Conservation (phyloP, 2,888 invertebrate species). For the Macaria notata region DNA sequence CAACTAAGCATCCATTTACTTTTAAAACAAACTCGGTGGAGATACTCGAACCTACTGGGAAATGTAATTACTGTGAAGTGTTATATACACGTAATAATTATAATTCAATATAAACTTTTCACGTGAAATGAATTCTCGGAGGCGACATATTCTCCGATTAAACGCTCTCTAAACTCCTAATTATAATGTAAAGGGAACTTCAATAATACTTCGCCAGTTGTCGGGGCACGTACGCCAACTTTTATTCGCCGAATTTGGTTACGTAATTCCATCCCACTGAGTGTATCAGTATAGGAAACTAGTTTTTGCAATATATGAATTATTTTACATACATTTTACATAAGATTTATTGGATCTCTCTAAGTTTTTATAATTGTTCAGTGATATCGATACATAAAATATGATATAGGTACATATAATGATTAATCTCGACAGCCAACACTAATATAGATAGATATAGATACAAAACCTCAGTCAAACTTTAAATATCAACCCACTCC, state of each 20-base stretch:
- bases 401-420: too few relatives aligned
- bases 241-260: slow-evolving; percentile 72
- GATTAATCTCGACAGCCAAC: too few relatives aligned
- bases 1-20: slow-evolving; percentile 2
- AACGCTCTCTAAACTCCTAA: slow-evolving; percentile 61
- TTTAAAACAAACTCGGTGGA: slow-evolving; percentile 1
- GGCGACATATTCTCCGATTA: slow-evolving; percentile 56
- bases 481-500: too few relatives aligned
- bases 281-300: slow-evolving; percentile 9
- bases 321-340: too few relatives aligned
- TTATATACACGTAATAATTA: slow-evolving; percentile 34
- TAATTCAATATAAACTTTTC: slow-evolving; percentile 46
- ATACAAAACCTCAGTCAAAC: too few relatives aligned
- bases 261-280: slow-evolving; percentile 68
- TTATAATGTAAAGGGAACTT: slow-evolving; percentile 62
- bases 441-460: too few relatives aligned
- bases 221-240: slow-evolving; percentile 69
- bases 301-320: too few relatives aligned
- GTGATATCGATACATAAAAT: too few relatives aligned
- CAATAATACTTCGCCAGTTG: slow-evolving; percentile 66
- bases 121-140: slow-evolving; percentile 42
- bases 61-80: slow-evolving; percentile 20
- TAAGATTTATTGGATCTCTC: too few relatives aligned
- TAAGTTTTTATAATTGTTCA: too few relatives aligned
- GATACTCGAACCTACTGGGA: slow-evolving; percentile 1